Conservation (phyloP, 2,888 invertebrate species). For the Melieria crassipennis region DNA sequence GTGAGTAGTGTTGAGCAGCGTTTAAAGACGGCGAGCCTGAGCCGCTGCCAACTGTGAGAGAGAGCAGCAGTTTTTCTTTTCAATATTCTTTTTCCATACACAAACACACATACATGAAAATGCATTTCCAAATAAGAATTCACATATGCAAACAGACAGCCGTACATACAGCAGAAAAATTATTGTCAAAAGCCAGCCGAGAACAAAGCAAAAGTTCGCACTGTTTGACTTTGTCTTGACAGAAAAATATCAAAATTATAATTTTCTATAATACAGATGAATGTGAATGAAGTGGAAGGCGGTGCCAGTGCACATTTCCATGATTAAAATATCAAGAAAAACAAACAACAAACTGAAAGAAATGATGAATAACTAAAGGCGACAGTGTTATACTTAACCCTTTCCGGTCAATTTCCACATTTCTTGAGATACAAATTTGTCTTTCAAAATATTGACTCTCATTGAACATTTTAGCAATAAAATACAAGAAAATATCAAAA, state of each 20-base stretch:
- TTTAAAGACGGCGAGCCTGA: no score
- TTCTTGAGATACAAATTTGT: no score
- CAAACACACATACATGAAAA: constrained; percentile 13
- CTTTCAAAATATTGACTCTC: no score
- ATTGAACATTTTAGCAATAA: no score
- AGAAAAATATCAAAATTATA: not conserved
- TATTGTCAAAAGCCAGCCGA: not conserved
- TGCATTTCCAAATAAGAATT: constrained; percentile 2
- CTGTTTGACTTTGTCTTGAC: not conserved
- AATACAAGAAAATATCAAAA: no score
- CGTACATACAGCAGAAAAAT: not conserved
- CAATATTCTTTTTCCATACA: constrained; percentile 16
- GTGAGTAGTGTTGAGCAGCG: not conserved
- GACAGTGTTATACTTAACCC: no score
- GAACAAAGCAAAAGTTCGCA: constrained; percentile 11
- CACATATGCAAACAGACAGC: not conserved
- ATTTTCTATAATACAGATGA: not conserved
- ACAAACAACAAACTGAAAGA: not conserved
- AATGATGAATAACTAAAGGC: not conserved
- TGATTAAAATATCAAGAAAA: constrained; percentile 2
- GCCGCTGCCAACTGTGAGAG: not conserved
- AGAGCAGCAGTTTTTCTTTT: constrained; percentile 2
- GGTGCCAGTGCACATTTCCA: not conserved
- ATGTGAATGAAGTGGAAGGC: not conserved
- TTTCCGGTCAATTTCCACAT: no score